Evolutionary conservation across 2,113 vertebrate genomes (phyloP), one percentile per base, ranked within the genome.

Genomic region (Grantiella picta): DNA sequence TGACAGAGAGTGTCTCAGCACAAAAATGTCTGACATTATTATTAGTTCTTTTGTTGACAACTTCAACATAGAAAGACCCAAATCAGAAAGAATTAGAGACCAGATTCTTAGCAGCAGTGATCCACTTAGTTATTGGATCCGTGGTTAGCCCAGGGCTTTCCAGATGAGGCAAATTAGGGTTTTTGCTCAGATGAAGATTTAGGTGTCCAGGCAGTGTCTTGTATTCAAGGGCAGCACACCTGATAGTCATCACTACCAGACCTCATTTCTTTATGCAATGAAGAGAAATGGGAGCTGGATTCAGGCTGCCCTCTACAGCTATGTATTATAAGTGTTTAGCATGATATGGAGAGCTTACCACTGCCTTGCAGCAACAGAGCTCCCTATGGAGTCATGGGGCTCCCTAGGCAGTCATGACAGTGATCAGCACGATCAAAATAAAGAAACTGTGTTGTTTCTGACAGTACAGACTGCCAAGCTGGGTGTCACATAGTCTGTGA

Each of bases 301-400:
- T 94, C 84, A 91, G 90, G 49, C 87, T 95, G 90, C 92, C 93
- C 93, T 90, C 95, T 94, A 82, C 84, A 96, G 73, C 78, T 89
- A 12, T 57, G 18, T 28, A 40, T 52, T 33, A 29, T 80, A 77
- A 91, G 8, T 56, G 65, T 68, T 91, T 56, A 56, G 16, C 24
- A 28, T 36, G 49, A 91, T 52, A 3, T 68, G 42, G 61, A 68
- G 44, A 63, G 27, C 13, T 81, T 50, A 19, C 42, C 24, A 28
- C 6, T 33, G 28, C 31, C 73, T 40, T 12, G 11, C 4, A 35
- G 22, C 24, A 49, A 2, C 3, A 4, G 36, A 31, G 11, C 33
- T 71, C 21, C n/a, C 19, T 38, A 0, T 8, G 16, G 28, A 45
- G 31, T 21, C 38, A 3, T 59, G 33, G 31, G 10, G 7, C 12